Evolutionary conservation across 2,888 invertebrate genomes (phyloP).

Genomic region (Eupithecia vulgata): DNA sequence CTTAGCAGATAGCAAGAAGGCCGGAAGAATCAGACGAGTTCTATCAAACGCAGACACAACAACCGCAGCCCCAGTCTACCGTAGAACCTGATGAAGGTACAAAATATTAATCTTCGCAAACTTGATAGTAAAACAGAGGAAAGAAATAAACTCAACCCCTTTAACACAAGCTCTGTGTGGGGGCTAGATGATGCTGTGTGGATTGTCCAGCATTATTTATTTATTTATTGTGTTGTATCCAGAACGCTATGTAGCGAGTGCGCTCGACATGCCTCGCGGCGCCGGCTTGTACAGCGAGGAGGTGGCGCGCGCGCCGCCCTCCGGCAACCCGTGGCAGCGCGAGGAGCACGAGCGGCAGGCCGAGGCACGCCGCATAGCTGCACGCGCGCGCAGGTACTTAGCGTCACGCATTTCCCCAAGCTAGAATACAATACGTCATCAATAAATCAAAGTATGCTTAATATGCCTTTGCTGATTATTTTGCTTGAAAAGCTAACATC

Average conservation of each 20-base stretch:
- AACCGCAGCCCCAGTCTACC: constrained; percentile 52
- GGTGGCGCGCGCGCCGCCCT: constrained; percentile 62
- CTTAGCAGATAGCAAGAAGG: constrained; percentile 47
- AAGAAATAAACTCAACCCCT: no score
- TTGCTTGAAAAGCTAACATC: no score
- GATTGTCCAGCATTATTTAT: no score
- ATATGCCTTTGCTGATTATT: not conserved
- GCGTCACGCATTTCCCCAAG: not conserved
- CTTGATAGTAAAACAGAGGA: no score
- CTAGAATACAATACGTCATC: not conserved
- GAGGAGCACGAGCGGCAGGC: constrained; percentile 93
- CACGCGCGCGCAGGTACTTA: constrained; percentile 60
- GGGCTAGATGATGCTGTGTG: no score
- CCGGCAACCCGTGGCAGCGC: constrained; percentile 94
- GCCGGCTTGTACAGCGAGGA: constrained; percentile 45
- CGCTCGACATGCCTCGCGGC: constrained; percentile 86
- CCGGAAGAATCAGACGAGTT: constrained; percentile 55
- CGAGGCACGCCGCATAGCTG: constrained; percentile 65
- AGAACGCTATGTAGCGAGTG: constrained; percentile 87
- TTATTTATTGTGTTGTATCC: not conserved
- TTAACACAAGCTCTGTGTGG: no score
- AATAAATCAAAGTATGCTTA: no score
- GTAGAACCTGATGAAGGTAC: constrained; percentile 67
- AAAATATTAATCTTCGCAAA: not conserved
- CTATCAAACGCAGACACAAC: constrained; percentile 46